Conservation (phyloP, 2,888 invertebrate species). For the Aricia artaxerxes region DNA sequence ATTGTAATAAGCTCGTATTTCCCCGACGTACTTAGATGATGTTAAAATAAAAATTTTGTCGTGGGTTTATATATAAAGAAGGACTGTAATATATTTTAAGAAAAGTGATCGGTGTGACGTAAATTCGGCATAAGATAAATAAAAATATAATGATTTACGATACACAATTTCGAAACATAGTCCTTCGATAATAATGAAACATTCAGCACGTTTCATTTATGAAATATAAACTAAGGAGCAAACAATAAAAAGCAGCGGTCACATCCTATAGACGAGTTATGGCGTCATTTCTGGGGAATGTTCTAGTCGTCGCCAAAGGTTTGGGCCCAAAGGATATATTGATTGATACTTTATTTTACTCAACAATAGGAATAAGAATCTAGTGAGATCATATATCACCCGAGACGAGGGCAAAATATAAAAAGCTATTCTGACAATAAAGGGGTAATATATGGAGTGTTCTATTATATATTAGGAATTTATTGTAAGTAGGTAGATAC, state of each 20-base stretch:
- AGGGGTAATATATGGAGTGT: slow-evolving; percentile 15
- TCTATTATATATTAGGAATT: slow-evolving; percentile 6
- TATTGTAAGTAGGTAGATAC: neutral
- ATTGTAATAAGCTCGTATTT: neutral
- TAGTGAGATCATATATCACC: slow-evolving; percentile 17
- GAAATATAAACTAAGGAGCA: neutral
- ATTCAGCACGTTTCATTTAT: neutral
- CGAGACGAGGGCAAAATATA: neutral
- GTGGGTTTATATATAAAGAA: too few species aligned
- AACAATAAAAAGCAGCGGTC: neutral
- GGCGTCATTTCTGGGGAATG: neutral
- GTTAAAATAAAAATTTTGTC: neutral
- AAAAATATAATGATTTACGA: too few species aligned
- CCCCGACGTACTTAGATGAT: neutral
- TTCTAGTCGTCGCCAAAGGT: neutral
- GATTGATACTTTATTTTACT: slow-evolving; percentile 19
- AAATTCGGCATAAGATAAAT: too few species aligned
- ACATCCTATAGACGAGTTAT: slow-evolving; percentile 12
- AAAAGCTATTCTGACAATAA: slow-evolving; percentile 20
- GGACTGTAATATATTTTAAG: too few species aligned
- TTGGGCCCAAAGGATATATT: neutral
- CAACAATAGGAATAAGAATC: slow-evolving; percentile 4
- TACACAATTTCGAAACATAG: neutral
- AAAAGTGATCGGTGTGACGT: too few species aligned
- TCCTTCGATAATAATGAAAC: neutral